Base-by-base conservation (phyloP, 2,888 invertebrate genomes). In the Sussaba pulchella region DNA sequence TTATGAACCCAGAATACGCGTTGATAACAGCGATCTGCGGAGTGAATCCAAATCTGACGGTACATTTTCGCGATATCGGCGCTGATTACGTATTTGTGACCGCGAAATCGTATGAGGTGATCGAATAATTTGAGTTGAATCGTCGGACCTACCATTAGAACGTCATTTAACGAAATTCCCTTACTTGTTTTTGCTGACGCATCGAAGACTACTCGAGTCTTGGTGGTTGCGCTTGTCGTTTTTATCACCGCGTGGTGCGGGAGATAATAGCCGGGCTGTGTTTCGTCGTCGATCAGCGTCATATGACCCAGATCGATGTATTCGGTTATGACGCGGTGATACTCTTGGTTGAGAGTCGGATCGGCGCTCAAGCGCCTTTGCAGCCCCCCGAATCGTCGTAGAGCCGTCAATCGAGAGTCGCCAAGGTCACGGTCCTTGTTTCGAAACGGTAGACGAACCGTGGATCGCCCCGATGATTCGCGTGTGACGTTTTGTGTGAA, bases 31-130 rank as follows among this genome's bases (percentile, higher is more conserved):
- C 80, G 69, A 45, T 83, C 80, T 0, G 39, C 67, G 9, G 66
- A 61, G 36, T 77, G 80, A 8, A 83, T 70, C 17, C 41, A 61
- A 8, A 83, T 47, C 31, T 83, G 79, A 0, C 79, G 50, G n/a
- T 82, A 82, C 78, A 82, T 78, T 67, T 82, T 78, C 45, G 64
- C 82, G 54, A 78, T 82, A 57, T 83, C 82, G 10, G 82, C 82
- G 4, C 77, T 82, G 9, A 82, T 45, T 2, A 82, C 78, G 19
- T 77, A 83, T 52, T 59, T 50, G 39, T 79, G 67, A 4, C 50
- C 41, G 41, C 73, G 75, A 61, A 83, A 83, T 9, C 82, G 64
- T 14, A 81, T 3, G 2, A 82, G 47, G 6, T 73, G 70, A 8
- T 50, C 64, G 19, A 83, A 76, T n/a, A 83, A 17, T 39, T 72